Conservation (phyloP, 2,888 invertebrate genomes). For the Synanthedon formicaeformis region DNA sequence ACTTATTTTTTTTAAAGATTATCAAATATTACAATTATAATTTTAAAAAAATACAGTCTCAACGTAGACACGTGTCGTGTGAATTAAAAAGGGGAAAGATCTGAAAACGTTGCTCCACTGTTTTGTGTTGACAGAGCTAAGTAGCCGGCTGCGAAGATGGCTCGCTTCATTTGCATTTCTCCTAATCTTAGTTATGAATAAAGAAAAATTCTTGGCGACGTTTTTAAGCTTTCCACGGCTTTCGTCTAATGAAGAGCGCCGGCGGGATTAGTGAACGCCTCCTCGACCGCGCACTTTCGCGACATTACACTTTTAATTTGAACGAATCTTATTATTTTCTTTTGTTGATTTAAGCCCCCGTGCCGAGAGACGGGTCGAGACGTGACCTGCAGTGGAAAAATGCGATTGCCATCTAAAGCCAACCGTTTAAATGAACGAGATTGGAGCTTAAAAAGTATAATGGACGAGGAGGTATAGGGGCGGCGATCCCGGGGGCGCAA, state of each 20-base stretch:
- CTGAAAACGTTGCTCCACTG: slow-evolving; percentile 24
- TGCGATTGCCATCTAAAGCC: slow-evolving; percentile 79
- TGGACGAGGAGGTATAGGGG: slow-evolving; percentile 63
- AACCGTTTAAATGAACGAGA: slow-evolving; percentile 79
- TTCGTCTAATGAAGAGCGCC: slow-evolving; percentile 60
- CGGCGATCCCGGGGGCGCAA: slow-evolving; percentile 60
- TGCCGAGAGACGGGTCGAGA: slow-evolving; percentile 70
- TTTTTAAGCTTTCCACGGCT: slow-evolving; percentile 52
- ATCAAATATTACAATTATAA: no score
- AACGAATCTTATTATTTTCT: slow-evolving; percentile 78
- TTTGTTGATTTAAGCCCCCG: slow-evolving; percentile 78
- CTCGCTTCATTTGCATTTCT: slow-evolving; percentile 67
- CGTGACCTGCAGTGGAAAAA: slow-evolving; percentile 79
- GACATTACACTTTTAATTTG: slow-evolving; percentile 80
- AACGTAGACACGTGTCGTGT: slow-evolving; percentile 11
- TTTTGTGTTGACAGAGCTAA: slow-evolving; percentile 67
- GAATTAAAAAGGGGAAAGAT: slow-evolving; percentile 27
- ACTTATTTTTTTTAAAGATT: no score
- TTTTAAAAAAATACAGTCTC: slow-evolving; percentile 5
- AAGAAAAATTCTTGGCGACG: slow-evolving; percentile 64
- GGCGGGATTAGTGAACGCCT: slow-evolving; percentile 44
- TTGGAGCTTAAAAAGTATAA: slow-evolving; percentile 81
- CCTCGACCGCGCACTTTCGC: slow-evolving; percentile 48
- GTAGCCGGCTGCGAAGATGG: slow-evolving; percentile 50
- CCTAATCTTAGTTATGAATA: slow-evolving; percentile 70